Percentiles rank a stretch among this genome's conserved stretches.
phyloP scores from a whole-genome alignment of 2,888 invertebrate species.

The Pterostichus niger region DNA sequence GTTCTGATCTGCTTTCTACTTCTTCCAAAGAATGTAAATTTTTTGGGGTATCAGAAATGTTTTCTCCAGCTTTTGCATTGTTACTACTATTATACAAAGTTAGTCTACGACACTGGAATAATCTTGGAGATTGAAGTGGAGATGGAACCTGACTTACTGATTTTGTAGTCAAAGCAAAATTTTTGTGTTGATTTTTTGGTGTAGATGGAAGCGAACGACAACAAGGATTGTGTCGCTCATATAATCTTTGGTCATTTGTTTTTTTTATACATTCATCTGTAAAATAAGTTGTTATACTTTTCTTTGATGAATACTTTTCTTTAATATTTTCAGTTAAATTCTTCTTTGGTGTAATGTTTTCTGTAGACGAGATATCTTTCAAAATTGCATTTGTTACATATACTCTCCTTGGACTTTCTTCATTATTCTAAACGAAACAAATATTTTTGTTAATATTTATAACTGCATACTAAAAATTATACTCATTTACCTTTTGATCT shows the following conservation, averaged over 20 bases:
- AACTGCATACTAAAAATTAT: not conserved
- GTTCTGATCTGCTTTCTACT: not conserved
- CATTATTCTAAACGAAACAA: constrained; percentile 5
- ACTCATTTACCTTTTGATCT: constrained; percentile 44
- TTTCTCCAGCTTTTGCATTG: constrained; percentile 3
- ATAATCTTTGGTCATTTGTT: constrained; percentile 48
- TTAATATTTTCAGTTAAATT: constrained; percentile 62
- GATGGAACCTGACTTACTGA: constrained; percentile 58
- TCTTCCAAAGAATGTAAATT: not conserved
- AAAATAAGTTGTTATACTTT: constrained; percentile 61
- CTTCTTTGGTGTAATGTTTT: constrained; percentile 64
- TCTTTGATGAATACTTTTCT: constrained; percentile 64
- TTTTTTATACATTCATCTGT: constrained; percentile 62
- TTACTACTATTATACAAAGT: constrained; percentile 46
- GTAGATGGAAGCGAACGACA: constrained; percentile 60
- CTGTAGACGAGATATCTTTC: constrained; percentile 49
- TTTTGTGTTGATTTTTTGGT: constrained; percentile 58
- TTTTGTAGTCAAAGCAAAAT: constrained; percentile 42
- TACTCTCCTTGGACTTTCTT: constrained; percentile 46
- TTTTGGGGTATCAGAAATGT: constrained; percentile 17
- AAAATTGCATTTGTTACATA: constrained; percentile 36
- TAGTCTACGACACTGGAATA: constrained; percentile 44
- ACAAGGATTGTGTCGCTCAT: constrained; percentile 52
- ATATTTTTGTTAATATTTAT: not conserved
- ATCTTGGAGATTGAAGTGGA: constrained; percentile 45